Conservation (phyloP, 2,113 vertebrate genomes). For the Cavia porcellus region DNA sequence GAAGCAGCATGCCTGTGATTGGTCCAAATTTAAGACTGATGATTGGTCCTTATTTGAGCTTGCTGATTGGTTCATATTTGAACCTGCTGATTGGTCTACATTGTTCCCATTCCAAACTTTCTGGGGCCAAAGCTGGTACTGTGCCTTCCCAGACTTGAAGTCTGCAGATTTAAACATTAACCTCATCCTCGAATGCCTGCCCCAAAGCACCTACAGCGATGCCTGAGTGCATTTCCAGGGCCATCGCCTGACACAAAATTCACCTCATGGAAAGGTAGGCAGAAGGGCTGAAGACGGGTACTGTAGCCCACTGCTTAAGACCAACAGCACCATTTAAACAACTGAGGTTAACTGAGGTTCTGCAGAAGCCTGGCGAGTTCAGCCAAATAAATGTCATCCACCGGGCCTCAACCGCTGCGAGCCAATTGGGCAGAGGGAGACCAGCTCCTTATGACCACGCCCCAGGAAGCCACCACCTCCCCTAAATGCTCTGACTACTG, state of each 20-base stretch:
- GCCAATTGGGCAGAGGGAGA: neutral
- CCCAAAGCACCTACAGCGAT: neutral
- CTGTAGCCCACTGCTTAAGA: rapidly evolving
- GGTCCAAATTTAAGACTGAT: neutral
- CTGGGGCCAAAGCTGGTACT: neutral
- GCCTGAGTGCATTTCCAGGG: neutral
- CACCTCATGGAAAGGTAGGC: too few species aligned
- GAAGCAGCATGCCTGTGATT: neutral
- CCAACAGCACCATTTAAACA: rapidly evolving
- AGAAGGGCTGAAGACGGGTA: neutral
- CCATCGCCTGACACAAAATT: too few species aligned
- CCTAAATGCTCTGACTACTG: neutral
- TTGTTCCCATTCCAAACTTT: neutral
- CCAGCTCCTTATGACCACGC: neutral
- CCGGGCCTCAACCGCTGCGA: neutral
- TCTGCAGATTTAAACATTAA: neutral
- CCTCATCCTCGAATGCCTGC: neutral
- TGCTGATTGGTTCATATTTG: neutral
- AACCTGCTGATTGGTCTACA: neutral
- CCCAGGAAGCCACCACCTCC: neutral
- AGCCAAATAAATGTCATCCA: neutral
- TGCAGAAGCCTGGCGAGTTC: neutral
- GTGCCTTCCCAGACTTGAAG: neutral
- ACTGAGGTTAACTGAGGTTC: neutral
- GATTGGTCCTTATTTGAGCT: neutral